phyloP scores from a whole-genome alignment of 2,888 invertebrate species.

The Ichneumoninae sp. region DNA sequence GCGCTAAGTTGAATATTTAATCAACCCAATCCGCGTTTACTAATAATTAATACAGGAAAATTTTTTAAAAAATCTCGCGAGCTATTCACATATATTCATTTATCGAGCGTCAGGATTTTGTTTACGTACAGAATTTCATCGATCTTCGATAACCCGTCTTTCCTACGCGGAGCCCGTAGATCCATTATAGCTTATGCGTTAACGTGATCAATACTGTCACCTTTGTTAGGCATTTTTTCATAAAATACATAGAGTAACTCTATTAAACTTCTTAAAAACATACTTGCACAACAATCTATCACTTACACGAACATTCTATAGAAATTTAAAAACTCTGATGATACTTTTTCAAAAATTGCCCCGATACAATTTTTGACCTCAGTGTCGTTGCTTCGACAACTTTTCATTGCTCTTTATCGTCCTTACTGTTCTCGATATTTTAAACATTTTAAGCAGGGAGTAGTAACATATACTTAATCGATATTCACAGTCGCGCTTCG shows the following conservation, averaged over 20 bases:
- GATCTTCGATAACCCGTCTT: too few relatives aligned
- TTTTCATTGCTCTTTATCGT: neutral
- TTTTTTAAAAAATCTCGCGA: too few relatives aligned
- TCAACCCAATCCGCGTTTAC: too few relatives aligned
- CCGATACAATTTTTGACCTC: neutral
- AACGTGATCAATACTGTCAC: neutral
- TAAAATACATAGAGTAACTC: neutral
- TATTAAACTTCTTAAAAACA: neutral
- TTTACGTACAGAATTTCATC: too few relatives aligned
- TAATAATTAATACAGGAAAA: too few relatives aligned
- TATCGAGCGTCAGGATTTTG: too few relatives aligned
- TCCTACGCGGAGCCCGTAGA: too few relatives aligned
- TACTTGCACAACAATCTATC: too few relatives aligned
- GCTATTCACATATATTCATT: too few relatives aligned
- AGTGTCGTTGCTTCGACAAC: neutral
- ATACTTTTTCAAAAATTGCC: neutral
- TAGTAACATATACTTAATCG: constrained; percentile 48
- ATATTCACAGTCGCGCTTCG: constrained; percentile 40
- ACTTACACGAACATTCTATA: too few relatives aligned
- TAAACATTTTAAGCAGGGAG: neutral
- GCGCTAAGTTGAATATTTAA: too few relatives aligned
- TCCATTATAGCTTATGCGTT: too few relatives aligned
- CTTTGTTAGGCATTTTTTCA: neutral
- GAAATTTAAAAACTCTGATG: neutral
- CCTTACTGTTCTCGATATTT: neutral